Percentiles rank a stretch among this genome's conserved stretches.
phyloP scores from a whole-genome alignment of 2,113 vertebrate genomes.

The Collichthys lucidus region DNA sequence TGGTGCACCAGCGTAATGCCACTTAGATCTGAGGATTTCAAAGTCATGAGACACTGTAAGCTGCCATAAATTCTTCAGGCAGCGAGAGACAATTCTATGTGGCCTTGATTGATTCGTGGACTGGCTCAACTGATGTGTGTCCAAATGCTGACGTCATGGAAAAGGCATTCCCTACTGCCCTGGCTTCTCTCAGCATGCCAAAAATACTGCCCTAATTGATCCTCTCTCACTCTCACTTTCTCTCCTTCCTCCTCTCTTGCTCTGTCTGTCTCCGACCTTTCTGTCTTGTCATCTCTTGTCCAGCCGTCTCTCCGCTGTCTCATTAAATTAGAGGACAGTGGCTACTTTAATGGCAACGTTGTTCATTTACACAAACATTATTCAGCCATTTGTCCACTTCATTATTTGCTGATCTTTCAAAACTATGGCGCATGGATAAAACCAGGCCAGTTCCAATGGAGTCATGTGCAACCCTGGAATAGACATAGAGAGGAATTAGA shows the following conservation, averaged over 20 bases:
- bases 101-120: constrained; percentile 71
- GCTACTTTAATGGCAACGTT: constrained; percentile 72
- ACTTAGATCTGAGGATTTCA: constrained; percentile 63
- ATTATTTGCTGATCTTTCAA: constrained; percentile 75
- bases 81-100: constrained; percentile 49
- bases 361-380: constrained; percentile 75
- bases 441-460: constrained; percentile 39
- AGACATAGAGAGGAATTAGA: constrained; percentile 51
- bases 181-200: constrained; percentile 62
- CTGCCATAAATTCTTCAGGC: constrained; percentile 59
- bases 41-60: constrained; percentile 68
- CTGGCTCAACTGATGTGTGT: constrained; percentile 68
- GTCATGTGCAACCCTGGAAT: constrained; percentile 48
- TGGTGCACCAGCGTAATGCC: constrained; percentile 31
- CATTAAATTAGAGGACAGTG: constrained; percentile 73
- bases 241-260: constrained; percentile 42
- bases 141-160: constrained; percentile 80
- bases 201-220: constrained; percentile 80
- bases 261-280: constrained; percentile 46
- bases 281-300: constrained; percentile 61
- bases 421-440: constrained; percentile 55
- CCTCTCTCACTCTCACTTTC: constrained; percentile 65
- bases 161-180: constrained; percentile 71
- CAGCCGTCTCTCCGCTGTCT: constrained; percentile 62
- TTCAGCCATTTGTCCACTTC: constrained; percentile 66